Conservation (phyloP, 2,797 vertebrate genomes). For the Coreius guichenoti region DNA sequence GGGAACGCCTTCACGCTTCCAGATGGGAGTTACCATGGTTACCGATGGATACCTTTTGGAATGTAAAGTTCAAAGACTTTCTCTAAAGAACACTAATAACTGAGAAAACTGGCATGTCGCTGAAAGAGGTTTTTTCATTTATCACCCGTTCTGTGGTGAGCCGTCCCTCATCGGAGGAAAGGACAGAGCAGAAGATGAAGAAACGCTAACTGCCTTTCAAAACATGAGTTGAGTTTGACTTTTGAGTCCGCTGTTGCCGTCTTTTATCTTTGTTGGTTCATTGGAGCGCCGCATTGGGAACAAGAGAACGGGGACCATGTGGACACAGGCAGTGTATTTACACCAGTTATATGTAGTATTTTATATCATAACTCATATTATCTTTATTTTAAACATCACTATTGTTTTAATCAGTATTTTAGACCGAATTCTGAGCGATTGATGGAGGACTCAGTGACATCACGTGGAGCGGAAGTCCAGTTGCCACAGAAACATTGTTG, state of each 20-base stretch:
- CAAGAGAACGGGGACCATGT: slow-evolving; percentile 49
- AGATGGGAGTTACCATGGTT: slow-evolving; percentile 22
- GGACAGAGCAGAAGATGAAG: slow-evolving; percentile 25
- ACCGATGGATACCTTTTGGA: slow-evolving; percentile 30
- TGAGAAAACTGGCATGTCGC: slow-evolving; percentile 57
- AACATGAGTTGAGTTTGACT: slow-evolving; percentile 65
- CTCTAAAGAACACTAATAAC: slow-evolving; percentile 65
- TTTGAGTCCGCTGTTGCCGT: slow-evolving; percentile 69
- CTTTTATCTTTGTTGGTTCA: slow-evolving; percentile 55
- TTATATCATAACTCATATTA: slow-evolving; percentile 73
- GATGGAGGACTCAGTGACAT: slow-evolving; percentile 63
- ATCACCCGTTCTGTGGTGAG: slow-evolving; percentile 66
- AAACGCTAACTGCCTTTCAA: slow-evolving; percentile 65
- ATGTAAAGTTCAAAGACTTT: slow-evolving; percentile 42
- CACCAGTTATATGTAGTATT: slow-evolving; percentile 71
- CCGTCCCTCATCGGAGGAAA: slow-evolving; percentile 60
- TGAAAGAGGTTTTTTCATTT: slow-evolving; percentile 60
- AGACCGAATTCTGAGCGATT: slow-evolving; percentile 72
- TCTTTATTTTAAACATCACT: slow-evolving; percentile 71
- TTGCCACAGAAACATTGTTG: slow-evolving; percentile 84
- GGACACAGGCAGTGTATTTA: slow-evolving; percentile 55
- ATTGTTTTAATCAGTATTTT: slow-evolving; percentile 78
- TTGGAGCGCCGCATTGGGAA: slow-evolving; percentile 59
- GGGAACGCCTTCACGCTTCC: slow-evolving; percentile 34
- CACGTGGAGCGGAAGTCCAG: slow-evolving; percentile 76